Evolutionary conservation across 2,888 invertebrate genomes (phyloP), one percentile per base, ranked within the genome.

Genomic region (Pinctada fucata): DNA sequence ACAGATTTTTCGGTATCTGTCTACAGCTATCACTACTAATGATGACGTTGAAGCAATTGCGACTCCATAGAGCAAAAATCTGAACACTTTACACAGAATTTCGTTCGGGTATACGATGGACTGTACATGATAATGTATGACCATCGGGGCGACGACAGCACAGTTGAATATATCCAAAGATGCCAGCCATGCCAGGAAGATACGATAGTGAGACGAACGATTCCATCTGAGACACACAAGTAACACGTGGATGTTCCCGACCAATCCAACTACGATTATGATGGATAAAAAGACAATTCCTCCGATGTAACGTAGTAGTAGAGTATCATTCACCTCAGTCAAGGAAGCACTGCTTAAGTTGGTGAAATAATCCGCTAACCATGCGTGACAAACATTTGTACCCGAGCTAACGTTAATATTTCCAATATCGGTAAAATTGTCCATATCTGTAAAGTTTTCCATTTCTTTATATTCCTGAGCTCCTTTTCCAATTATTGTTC

Each of bases 161-260:
- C 84, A 86, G 13, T 83, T 83, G 58, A 81, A 79, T 49, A 82
- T 72, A 65, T 86, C 85, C 31, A 86, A 71, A 2, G 81, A 72
- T 1, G 82, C 84, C 2, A 86, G 77, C 47, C 81, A 83, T 31
- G 84, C 63, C 13, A 86, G 81, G 76, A 83, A 86, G 8, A 84
- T 79, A 13, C 84, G 79, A 47, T 86, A 84, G 72, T 83, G 83
- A 6, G 84, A 83, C 6, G 72, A 71, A 47, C 82, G 83, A 78
- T 80, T 83, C 6, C 77, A 72, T 10, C 79, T 78, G 1, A 75
- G 73, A 67, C 82, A 86, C n/a, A 86, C 72, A 0, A 83, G 48
- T 16, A 86, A 74, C 6, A 86, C 85, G 51, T 84, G 85, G 1
- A 82, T 45, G 66, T 86, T 86, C 6, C 85, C 85, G 31, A 86